Evolutionary conservation across 2,888 invertebrate species (phyloP).

Genomic region (Craniophora ligustri): DNA sequence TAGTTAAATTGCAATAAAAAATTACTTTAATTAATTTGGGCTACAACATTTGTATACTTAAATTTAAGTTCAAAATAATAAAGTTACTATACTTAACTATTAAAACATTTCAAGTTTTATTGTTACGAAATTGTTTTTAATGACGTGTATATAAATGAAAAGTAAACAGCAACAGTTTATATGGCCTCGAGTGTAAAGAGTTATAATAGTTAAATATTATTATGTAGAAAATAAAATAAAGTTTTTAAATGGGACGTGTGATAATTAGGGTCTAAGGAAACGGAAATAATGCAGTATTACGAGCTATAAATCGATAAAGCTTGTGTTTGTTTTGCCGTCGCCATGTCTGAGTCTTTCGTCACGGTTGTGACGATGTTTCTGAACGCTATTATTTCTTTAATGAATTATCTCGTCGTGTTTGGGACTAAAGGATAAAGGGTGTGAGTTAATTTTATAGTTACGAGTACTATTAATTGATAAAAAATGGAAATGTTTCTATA

Average conservation of each 20-base stretch:
- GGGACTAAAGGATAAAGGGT: neutral
- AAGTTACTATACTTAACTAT: conserved; percentile 24
- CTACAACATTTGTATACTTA: conserved; percentile 20
- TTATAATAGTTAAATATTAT: conserved; percentile 14
- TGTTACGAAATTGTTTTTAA: conserved; percentile 37
- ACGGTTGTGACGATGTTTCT: conserved; percentile 15
- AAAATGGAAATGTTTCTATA: neutral
- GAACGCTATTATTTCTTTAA: conserved; percentile 4
- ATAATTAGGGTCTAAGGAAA: conserved; percentile 29
- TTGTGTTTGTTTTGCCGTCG: conserved; percentile 24
- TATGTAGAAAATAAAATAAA: neutral
- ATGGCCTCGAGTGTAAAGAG: conserved; percentile 26
- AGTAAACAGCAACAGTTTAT: conserved; percentile 15
- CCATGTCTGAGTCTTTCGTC: conserved; percentile 16
- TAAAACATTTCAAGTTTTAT: conserved; percentile 28
- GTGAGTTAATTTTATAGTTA: neutral
- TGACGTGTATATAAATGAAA: conserved; percentile 38
- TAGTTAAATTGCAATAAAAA: conserved; percentile 31
- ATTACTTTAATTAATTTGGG: conserved; percentile 19
- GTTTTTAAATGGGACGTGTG: conserved; percentile 26
- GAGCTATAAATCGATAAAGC: conserved; percentile 40
- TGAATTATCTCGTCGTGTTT: conserved; percentile 7
- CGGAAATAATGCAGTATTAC: conserved; percentile 28
- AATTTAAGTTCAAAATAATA: conserved; percentile 14
- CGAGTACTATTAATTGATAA: conserved; percentile 2